A percentile compares a stretch with the other conserved stretches of the same genome.
Evolutionary conservation across 2,113 vertebrate genomes (phyloP).

Genomic region (Morone chrysops): DNA sequence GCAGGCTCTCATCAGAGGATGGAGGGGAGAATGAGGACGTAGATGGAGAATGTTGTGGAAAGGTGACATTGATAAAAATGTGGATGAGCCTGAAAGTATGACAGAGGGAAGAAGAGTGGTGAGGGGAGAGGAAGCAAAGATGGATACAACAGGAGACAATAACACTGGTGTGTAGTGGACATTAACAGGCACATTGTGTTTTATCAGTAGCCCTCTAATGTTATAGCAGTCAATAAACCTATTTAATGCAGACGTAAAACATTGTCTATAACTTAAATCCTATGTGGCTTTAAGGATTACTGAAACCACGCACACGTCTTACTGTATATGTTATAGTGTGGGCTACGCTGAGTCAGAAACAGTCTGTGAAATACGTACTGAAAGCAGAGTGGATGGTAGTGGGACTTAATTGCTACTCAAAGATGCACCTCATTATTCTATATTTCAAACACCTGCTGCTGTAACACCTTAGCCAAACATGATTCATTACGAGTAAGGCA

Average conservation of each 20-base stretch:
- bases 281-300: background rate
- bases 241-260: constrained; percentile 19
- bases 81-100: constrained; percentile 5
- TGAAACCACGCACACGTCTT: background rate
- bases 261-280: background rate
- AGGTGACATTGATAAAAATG: constrained; percentile 38
- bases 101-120: constrained; percentile 10
- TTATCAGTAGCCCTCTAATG: constrained; percentile 2
- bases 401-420: background rate
- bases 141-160: constrained; percentile 37
- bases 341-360: constrained; percentile 19
- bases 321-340: background rate
- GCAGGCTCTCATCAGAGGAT: constrained; percentile 48
- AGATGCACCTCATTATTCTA: background rate
- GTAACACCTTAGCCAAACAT: background rate
- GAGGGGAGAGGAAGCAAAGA: constrained; percentile 35
- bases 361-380: constrained; percentile 5
- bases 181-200: constrained; percentile 31
- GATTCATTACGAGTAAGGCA: background rate
- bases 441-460: background rate
- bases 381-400: background rate
- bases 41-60: constrained; percentile 22
- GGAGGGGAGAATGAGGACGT: constrained; percentile 41
- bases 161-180: constrained; percentile 33
- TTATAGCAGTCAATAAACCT: constrained; percentile 29